These are phyloP conservation scores for Dinothrombium tinctorium DNA, from an alignment of 1,140 invertebrate species.

Conservation along the genomic window DNA sequence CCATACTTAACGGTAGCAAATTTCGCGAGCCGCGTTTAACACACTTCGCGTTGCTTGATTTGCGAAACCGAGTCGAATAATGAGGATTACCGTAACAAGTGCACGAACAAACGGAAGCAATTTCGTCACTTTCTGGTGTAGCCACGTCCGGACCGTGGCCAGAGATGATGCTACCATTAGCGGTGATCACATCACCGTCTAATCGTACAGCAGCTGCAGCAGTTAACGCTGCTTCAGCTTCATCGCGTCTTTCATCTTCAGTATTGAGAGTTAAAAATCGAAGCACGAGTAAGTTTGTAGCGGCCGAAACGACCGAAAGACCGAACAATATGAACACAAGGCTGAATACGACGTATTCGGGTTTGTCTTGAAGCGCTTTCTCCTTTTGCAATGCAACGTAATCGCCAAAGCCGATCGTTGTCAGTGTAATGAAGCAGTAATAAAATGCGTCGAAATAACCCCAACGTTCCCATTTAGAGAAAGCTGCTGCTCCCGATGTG, in stretches of 20 bases:
- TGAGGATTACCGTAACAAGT: conserved; percentile 38
- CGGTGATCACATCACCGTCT: conserved; percentile 73
- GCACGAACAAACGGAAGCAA: conserved; percentile 52
- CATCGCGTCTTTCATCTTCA: conserved; percentile 83
- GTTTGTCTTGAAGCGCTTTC: conserved; percentile 75
- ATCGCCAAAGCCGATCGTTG: conserved; percentile 61
- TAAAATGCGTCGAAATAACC: conserved; percentile 95
- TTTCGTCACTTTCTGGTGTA: conserved; percentile 32
- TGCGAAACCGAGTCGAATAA: no score
- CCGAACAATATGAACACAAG: conserved; percentile 98
- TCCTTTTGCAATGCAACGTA: conserved; percentile 45
- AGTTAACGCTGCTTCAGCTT: conserved; percentile 47
- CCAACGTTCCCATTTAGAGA: conserved; percentile 87
- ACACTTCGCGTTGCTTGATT: no score
- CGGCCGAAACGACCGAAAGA: conserved; percentile 94
- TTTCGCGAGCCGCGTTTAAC: no score
- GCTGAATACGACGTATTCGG: conserved; percentile 92
- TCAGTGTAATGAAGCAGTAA: conserved; percentile 96
- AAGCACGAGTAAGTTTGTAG: conserved; percentile 87
- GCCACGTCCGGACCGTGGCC: conserved; percentile 33
- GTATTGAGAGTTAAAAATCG: conserved; percentile 96
- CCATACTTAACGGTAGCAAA: no score
- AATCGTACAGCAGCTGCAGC: conserved; percentile 49
- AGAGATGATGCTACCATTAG: conserved; percentile 43
- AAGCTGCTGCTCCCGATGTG: conserved; percentile 79